These are phyloP conservation scores for Acleris cristana DNA, from an alignment of 2,888 invertebrate species.

Conservation along the genomic window DNA sequence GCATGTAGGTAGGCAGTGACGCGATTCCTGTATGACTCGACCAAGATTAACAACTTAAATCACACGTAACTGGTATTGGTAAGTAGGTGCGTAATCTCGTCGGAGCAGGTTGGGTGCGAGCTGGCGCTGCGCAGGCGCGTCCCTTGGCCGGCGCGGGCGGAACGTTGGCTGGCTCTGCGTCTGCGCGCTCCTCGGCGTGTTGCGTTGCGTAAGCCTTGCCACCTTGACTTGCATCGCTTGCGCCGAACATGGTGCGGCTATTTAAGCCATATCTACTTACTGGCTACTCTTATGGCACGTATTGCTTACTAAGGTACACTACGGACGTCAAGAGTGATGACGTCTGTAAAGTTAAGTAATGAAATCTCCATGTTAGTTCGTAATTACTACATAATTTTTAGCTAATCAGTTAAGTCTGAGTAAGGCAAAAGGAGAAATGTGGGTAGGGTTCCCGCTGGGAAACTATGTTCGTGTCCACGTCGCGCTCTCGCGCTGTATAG, in stretches of 20 bases:
- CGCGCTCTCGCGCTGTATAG: neutral
- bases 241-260: conserved; percentile 56
- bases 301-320: conserved; percentile 33
- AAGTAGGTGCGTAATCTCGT: conserved; percentile 21
- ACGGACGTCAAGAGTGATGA: conserved; percentile 24
- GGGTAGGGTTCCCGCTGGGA: no score
- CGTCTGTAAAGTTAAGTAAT: conserved; percentile 6
- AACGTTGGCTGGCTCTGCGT: conserved; percentile 27
- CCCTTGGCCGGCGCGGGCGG: conserved; percentile 34
- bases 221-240: conserved; percentile 72
- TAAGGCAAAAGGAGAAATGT: no score
- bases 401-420: neutral
- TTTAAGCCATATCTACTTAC: conserved; percentile 50
- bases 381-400: neutral
- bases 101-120: conserved; percentile 6
- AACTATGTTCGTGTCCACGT: no score
- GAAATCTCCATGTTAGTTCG: neutral
- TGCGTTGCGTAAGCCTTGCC: conserved; percentile 65
- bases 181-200: conserved; percentile 55
- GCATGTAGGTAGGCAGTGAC: conserved; percentile 9
- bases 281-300: conserved; percentile 34
- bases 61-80: conserved; percentile 16
- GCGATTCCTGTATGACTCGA: conserved; percentile 19
- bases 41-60: conserved; percentile 16
- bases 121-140: conserved; percentile 17